Evolutionary conservation across 2,888 invertebrate species (phyloP).

Genomic region (Sarcophaga variegata): DNA sequence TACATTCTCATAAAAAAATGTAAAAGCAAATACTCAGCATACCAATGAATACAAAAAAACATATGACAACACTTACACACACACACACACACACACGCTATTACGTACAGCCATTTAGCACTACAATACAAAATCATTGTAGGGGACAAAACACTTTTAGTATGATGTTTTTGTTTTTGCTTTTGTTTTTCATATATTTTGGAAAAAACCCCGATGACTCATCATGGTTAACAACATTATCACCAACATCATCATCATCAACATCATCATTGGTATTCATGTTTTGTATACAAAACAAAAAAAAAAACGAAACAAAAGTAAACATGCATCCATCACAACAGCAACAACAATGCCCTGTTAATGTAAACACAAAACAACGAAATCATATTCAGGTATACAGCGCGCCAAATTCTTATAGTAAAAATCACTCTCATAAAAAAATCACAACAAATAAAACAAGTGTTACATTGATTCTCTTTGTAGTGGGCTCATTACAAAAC

Average conservation of each 20-base stretch:
- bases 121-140: slow-evolving; percentile 46
- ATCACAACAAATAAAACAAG: slow-evolving; percentile 25
- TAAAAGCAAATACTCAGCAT: slow-evolving; percentile 39
- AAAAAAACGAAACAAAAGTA: slow-evolving; percentile 64
- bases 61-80: background rate
- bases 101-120: background rate
- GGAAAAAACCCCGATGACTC: slow-evolving; percentile 81
- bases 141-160: slow-evolving; percentile 57
- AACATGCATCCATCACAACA: slow-evolving; percentile 66
- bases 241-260: slow-evolving; percentile 18
- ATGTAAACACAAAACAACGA: slow-evolving; percentile 68
- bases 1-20: slow-evolving; percentile 21
- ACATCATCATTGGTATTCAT: slow-evolving; percentile 57
- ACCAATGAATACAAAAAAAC: slow-evolving; percentile 41
- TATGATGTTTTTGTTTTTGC: background rate
- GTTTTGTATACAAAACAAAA: slow-evolving; percentile 55
- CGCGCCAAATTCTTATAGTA: slow-evolving; percentile 76
- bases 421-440: background rate
- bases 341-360: background rate
- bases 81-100: background rate
- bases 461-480: slow-evolving; percentile 6
- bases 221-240: slow-evolving; percentile 69
- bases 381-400: slow-evolving; percentile 65
- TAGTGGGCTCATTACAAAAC: background rate
- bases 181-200: slow-evolving; percentile 67